Evolutionary conservation across 2,888 invertebrate genomes (phyloP).

Genomic region (Odontothrips loti): DNA sequence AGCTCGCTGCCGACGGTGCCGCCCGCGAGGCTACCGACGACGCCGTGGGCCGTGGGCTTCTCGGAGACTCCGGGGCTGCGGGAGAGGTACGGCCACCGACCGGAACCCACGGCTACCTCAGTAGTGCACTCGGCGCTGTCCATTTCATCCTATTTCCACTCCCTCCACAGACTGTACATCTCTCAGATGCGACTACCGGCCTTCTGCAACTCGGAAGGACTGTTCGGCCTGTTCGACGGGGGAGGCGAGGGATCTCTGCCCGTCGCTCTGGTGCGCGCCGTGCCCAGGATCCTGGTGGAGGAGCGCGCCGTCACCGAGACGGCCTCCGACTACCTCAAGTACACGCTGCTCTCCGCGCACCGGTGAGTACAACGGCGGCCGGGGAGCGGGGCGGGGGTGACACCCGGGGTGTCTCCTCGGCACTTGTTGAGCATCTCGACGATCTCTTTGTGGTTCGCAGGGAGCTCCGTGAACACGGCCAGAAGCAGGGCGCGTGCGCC

Average conservation of each 20-base stretch:
- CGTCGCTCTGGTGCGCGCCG: slow-evolving; percentile 64
- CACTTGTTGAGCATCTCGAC: too few species aligned
- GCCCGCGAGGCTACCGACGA: slow-evolving; percentile 44
- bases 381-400: too few species aligned
- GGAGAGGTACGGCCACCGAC: slow-evolving; percentile 49
- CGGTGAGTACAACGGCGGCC: slow-evolving; percentile 46
- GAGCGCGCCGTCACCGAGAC: slow-evolving; percentile 78
- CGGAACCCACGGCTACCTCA: too few species aligned
- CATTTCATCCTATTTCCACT: too few species aligned
- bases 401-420: too few species aligned
- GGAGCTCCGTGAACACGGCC: slow-evolving; percentile 69
- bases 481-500: slow-evolving; percentile 67
- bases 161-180: slow-evolving; percentile 59
- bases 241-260: slow-evolving; percentile 67
- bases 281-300: slow-evolving; percentile 74
- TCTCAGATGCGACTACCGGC: slow-evolving; percentile 72
- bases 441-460: slow-evolving; percentile 36
- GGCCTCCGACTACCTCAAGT: slow-evolving; percentile 76
- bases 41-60: slow-evolving; percentile 77
- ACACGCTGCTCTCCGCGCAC: slow-evolving; percentile 74
- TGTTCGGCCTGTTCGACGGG: slow-evolving; percentile 80
- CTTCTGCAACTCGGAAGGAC: slow-evolving; percentile 74
- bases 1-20: slow-evolving; percentile 58
- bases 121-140: too few species aligned
- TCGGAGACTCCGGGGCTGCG: slow-evolving; percentile 76